These are phyloP conservation scores for Cydia fagiglandana DNA, from an alignment of 1,140 invertebrate species.

Conservation along the genomic window DNA sequence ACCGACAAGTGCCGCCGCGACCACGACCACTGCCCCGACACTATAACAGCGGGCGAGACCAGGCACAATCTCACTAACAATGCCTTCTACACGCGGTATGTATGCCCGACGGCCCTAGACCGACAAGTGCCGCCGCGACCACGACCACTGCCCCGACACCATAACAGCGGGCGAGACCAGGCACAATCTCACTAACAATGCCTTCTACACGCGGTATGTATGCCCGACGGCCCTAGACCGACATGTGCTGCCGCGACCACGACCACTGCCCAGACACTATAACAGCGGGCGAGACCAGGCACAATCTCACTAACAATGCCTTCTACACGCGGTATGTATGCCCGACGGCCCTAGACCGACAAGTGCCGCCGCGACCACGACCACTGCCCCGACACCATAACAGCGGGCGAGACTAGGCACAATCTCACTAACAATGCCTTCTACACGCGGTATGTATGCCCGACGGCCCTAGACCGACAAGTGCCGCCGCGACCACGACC, in stretches of 20 bases:
- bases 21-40: no score
- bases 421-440: neutral
- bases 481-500: neutral
- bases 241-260: neutral
- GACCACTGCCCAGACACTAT: neutral
- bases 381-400: neutral
- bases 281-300: neutral
- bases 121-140: no score
- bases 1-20: no score
- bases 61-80: no score
- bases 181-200: no score
- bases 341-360: neutral
- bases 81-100: no score
- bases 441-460: conserved; percentile 59
- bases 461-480: neutral
- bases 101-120: no score
- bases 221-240: no score
- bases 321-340: conserved; percentile 59
- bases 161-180: no score
- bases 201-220: no score
- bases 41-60: no score
- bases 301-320: neutral
- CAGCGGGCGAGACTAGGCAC: neutral
- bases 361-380: neutral
- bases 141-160: no score